Evolutionary conservation across 2,888 invertebrate genomes (phyloP), one percentile per base, ranked within the genome.

Genomic region (Iselma pallidipennis): DNA sequence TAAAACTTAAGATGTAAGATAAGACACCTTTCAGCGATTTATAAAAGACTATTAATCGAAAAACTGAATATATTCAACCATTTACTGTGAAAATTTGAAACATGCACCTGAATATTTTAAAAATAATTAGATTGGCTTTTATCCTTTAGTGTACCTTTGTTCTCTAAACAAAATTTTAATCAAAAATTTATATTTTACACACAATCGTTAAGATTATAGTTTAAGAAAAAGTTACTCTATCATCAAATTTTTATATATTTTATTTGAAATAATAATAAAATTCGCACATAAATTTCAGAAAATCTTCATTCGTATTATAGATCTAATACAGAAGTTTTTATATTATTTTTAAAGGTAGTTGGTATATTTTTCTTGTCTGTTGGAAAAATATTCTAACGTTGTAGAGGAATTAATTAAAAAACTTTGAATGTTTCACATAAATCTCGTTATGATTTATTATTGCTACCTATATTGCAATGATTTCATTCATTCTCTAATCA

Each of bases 321-420:
- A 31, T 3, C 31, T n/a, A 4, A 42, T 1, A 16, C 19, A 42
- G 2, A 42, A 19, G 16, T 42, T 19, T 19, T 2, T 9, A 16
- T 16, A 42, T 19, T 19, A 19, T 19, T 42, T n/a, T 42, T 16
- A 5, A 19, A 9, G 19, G 19, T 42, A 14, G 42, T 14, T 4
- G n/a, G n/a, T 33, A 14, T 33, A 33, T 14, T 14, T 37, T 37
- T 37, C 37, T 37, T 37, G n/a, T 16, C 14, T 37, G 3, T 14
- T 16, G 16, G 16, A 16, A 14, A 37, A 37, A 37, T 16, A 37
- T 37, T 37, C 5, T 16, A 16, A 16, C 14, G 9, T 42, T 42
- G 9, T 42, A 42, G 16, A 70, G 71, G 59, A 76, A 76, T 75
- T 76, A 76, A 76, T 76, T 76, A 75, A 76, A 76, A 74, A 72